Conservation (phyloP, 2,113 vertebrate species). For the Oncorhynchus mykiss region DNA sequence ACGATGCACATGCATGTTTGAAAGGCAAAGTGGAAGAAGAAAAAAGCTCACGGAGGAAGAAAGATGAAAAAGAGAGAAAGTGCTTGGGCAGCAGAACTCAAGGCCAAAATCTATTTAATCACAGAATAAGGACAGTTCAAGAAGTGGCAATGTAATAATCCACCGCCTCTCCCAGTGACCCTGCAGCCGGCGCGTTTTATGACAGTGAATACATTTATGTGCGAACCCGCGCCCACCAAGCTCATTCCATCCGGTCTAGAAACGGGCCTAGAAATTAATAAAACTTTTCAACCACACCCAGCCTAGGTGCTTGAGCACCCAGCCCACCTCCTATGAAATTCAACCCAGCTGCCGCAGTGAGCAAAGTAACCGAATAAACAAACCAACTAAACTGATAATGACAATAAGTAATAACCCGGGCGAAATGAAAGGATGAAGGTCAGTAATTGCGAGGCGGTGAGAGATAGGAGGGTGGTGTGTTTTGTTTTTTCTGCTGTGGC, state of each 20-base stretch:
- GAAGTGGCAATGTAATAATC: slow-evolving; percentile 50
- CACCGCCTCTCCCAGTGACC: slow-evolving; percentile 38
- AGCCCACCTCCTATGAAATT: neutral
- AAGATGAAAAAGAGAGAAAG: slow-evolving; percentile 41
- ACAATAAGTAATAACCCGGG: slow-evolving; percentile 47
- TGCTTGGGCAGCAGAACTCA: slow-evolving; percentile 65
- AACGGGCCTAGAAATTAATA: slow-evolving; percentile 40
- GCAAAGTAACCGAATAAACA: slow-evolving; percentile 34
- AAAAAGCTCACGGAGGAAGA: slow-evolving; percentile 21
- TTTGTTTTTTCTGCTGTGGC: slow-evolving; percentile 52
- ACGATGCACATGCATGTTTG: slow-evolving; percentile 46
- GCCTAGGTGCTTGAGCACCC: slow-evolving; percentile 25
- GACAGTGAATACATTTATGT: slow-evolving; percentile 48
- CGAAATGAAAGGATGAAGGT: slow-evolving; percentile 65
- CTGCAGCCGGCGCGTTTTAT: slow-evolving; percentile 42
- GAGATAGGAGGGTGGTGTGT: slow-evolving; percentile 43
- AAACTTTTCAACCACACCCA: slow-evolving; percentile 25
- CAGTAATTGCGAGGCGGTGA: slow-evolving; percentile 62
- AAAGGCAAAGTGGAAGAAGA: slow-evolving; percentile 45
- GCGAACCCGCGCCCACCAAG: slow-evolving; percentile 25
- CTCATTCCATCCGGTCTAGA: slow-evolving; percentile 42
- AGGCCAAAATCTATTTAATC: slow-evolving; percentile 71
- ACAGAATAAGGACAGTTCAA: slow-evolving; percentile 60
- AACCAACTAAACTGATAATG: slow-evolving; percentile 61
- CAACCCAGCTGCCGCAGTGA: slow-evolving; percentile 42